Percentiles rank a stretch among this genome's conserved stretches.
Evolutionary conservation across 2,113 vertebrate genomes (phyloP).

Genomic region (Progne subis): DNA sequence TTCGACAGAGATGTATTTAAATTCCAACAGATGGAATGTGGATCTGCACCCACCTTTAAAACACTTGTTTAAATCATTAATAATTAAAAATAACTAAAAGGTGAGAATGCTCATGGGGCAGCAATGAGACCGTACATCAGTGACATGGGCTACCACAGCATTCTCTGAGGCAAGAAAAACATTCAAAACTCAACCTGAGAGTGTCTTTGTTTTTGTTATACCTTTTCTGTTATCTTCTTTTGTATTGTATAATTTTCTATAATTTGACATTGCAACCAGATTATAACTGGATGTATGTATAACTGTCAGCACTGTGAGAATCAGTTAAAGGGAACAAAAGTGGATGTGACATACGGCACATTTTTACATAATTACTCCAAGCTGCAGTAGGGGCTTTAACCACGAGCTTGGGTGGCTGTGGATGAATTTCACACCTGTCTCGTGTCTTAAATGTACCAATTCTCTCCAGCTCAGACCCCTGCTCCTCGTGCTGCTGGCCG

Average conservation of each 20-base stretch:
- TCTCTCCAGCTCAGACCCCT: slow-evolving; percentile 6
- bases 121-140: rapidly evolving
- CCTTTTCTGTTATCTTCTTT: neutral
- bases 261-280: neutral
- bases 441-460: neutral
- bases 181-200: neutral
- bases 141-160: rapidly evolving
- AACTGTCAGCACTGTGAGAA: neutral
- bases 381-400: neutral
- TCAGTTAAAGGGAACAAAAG: neutral
- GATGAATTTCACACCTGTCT: neutral
- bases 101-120: neutral
- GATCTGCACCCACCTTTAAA: neutral
- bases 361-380: neutral
- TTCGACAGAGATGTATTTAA: neutral
- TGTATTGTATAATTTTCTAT: neutral
- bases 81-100: neutral
- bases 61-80: neutral
- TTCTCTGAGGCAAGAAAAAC: neutral
- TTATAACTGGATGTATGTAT: neutral
- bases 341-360: rapidly evolving
- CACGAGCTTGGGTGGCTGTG: neutral
- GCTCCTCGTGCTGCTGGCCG: neutral
- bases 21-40: neutral
- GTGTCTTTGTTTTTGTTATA: neutral